These are phyloP conservation scores for Panulirus ornatus DNA, from an alignment of 1,140 invertebrate species.

Conservation along the genomic window DNA sequence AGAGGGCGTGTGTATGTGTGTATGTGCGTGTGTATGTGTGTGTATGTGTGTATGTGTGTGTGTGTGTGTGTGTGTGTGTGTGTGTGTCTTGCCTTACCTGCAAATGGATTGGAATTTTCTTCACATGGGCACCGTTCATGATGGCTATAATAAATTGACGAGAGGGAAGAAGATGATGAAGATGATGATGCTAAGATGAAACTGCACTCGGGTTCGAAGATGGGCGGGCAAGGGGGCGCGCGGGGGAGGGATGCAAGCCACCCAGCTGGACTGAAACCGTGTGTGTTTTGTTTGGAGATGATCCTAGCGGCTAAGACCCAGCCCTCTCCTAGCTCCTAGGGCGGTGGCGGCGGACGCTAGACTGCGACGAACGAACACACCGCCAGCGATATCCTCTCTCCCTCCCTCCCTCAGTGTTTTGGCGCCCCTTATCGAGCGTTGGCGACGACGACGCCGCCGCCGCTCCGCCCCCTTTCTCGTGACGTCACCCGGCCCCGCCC, in stretches of 20 bases:
- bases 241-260: not conserved
- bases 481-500: not conserved
- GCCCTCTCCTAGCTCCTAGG: not conserved
- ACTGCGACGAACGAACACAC: conserved; percentile 70
- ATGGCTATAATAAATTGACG: not conserved
- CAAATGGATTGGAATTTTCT: conserved; percentile 61
- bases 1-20: no score
- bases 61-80: no score
- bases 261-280: no score
- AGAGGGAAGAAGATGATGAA: not conserved
- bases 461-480: not conserved
- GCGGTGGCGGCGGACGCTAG: conserved; percentile 13
- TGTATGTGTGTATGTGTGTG: no score
- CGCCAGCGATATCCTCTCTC: not conserved
- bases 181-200: not conserved
- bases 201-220: not conserved
- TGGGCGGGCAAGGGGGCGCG: not conserved
- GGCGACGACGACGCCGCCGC: not conserved
- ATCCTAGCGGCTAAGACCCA: no score
- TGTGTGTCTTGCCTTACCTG: conserved; percentile 41
- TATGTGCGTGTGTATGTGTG: no score
- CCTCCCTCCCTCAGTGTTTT: no score
- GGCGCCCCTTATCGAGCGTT: conserved; percentile 16
- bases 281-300: no score
- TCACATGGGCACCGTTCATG: conserved; percentile 57